These are phyloP conservation scores for Agrypnia vestita DNA, from an alignment of 1,140 invertebrate genomes.

Conservation along the genomic window DNA sequence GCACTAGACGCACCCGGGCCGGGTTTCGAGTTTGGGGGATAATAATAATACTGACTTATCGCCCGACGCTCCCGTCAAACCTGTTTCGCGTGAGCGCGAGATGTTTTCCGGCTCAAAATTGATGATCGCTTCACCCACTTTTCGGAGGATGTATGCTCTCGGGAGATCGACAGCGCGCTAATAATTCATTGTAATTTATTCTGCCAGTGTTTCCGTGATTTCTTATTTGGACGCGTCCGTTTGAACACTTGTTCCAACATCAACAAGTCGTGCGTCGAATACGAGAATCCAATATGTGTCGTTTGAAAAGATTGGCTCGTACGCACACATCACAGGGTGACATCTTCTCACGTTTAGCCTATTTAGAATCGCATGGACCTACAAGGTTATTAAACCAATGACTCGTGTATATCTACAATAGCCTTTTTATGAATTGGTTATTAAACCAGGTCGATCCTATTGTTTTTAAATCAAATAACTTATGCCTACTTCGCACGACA, in stretches of 20 bases:
- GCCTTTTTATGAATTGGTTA: too few relatives aligned
- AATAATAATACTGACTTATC: background rate
- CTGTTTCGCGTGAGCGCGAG: background rate
- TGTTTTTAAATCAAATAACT: background rate
- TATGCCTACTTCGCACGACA: background rate
- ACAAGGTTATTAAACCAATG: too few relatives aligned
- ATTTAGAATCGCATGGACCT: too few relatives aligned
- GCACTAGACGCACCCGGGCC: background rate
- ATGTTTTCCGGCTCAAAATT: background rate
- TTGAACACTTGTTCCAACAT: slow-evolving; percentile 19
- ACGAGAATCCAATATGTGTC: background rate
- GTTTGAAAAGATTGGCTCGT: too few relatives aligned
- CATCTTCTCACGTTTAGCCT: too few relatives aligned
- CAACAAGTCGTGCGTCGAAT: background rate
- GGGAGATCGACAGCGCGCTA: background rate
- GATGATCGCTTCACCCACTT: slow-evolving; percentile 23
- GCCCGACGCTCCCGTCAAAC: slow-evolving; percentile 14
- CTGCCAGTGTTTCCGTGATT: slow-evolving; percentile 15
- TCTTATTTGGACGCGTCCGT: slow-evolving; percentile 11
- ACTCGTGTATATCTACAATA: too few relatives aligned
- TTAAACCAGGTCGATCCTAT: background rate
- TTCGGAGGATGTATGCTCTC: background rate
- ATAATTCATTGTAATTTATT: slow-evolving; percentile 25
- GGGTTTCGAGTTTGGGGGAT: slow-evolving; percentile 25
- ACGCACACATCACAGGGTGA: too few relatives aligned